Evolutionary conservation across 2,113 vertebrate species (phyloP).

Genomic region (Hypocryptadius cinnamomeus): DNA sequence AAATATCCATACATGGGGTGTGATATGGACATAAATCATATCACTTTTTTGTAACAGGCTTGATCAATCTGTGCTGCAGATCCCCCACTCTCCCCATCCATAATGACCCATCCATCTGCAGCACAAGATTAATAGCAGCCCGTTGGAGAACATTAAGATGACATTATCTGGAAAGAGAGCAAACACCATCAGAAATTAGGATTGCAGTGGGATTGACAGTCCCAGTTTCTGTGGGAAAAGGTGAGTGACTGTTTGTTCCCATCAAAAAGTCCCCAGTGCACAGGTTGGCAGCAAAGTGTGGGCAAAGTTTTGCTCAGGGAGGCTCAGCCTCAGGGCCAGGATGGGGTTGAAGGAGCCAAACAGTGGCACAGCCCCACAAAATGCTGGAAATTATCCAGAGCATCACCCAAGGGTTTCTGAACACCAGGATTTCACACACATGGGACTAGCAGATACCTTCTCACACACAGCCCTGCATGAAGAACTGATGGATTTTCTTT

Average conservation of each 20-base stretch:
- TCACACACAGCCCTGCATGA: background rate
- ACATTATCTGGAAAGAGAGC: background rate
- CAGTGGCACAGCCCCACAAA: rapidly evolving
- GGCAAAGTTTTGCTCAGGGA: background rate
- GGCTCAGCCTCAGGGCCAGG: background rate
- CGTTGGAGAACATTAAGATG: background rate
- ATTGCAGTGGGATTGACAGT: background rate
- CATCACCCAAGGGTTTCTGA: background rate
- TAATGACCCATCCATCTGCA: rapidly evolving
- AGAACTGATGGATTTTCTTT: background rate
- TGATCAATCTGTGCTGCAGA: background rate
- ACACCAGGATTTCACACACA: rapidly evolving
- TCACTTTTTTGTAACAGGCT: rapidly evolving
- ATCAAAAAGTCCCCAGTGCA: background rate
- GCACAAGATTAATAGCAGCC: background rate
- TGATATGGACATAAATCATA: background rate
- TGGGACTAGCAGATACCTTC: background rate
- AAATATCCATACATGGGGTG: background rate
- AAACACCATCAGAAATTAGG: background rate
- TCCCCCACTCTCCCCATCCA: background rate
- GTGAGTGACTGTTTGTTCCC: background rate
- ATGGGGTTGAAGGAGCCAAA: background rate
- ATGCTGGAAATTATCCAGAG: background rate
- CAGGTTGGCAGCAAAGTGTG: background rate
- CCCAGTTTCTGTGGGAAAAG: background rate